phyloP scores from a whole-genome alignment of 53 echinoderm and acorn worm genomes.

The Holothuria scabra region DNA sequence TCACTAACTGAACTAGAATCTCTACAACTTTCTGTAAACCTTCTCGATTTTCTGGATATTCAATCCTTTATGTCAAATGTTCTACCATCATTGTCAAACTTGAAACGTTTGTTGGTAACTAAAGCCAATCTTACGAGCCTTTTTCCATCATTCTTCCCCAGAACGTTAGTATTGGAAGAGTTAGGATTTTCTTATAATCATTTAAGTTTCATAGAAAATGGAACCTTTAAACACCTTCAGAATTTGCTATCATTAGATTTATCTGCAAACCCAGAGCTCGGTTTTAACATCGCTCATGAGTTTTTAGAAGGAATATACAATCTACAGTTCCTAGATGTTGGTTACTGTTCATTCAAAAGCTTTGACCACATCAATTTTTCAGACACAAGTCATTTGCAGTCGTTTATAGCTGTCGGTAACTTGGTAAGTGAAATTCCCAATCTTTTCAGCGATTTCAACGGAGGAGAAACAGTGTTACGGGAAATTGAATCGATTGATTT shows the following conservation, averaged over 20 bases:
- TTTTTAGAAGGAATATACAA: neutral
- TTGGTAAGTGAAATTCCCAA: neutral
- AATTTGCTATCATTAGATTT: conserved; percentile 6
- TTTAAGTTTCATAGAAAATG: neutral
- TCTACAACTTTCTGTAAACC: neutral
- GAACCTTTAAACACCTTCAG: neutral
- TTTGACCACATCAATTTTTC: neutral
- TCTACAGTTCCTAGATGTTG: neutral
- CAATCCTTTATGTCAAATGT: neutral
- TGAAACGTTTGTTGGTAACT: neutral
- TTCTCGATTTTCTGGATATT: neutral
- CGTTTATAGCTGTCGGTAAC: neutral
- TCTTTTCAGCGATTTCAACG: neutral
- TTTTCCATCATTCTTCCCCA: neutral
- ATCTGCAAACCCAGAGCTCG: neutral
- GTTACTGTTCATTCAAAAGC: conserved; percentile 7
- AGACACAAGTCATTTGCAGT: neutral
- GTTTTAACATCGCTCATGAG: neutral
- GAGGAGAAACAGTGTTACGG: neutral
- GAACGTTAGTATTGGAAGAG: neutral
- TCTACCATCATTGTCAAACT: neutral
- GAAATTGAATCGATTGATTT: neutral
- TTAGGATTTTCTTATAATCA: neutral
- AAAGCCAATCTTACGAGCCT: neutral
- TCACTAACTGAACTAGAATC: neutral